Evolutionary conservation across 2,888 invertebrate species (phyloP).

Genomic region (Epiperipatus broadwayi): DNA sequence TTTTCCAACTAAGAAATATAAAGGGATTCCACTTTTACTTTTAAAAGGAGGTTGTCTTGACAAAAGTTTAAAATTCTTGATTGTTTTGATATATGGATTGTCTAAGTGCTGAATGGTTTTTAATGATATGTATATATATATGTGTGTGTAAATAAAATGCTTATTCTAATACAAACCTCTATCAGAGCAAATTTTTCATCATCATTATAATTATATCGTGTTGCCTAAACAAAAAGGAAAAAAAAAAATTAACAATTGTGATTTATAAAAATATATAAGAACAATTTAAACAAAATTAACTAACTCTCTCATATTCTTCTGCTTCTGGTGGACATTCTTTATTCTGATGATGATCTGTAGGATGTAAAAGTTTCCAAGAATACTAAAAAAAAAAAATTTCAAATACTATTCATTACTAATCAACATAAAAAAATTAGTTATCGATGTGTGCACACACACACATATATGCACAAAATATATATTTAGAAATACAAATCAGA

Average conservation of each 20-base stretch:
- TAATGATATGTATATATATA: no score
- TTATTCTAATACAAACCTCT: conserved; percentile 46
- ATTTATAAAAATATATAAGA: not conserved
- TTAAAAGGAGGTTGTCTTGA: no score
- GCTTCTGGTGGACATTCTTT: conserved; percentile 84
- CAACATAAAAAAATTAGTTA: conserved; percentile 1
- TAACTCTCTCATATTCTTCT: conserved; percentile 86
- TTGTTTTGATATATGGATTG: no score
- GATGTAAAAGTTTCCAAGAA: conserved; percentile 94
- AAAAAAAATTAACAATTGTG: conserved; percentile 8
- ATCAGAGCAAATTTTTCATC: conserved; percentile 95
- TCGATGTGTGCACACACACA: conserved; percentile 6
- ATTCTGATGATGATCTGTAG: conserved; percentile 89
- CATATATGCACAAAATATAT: conserved; percentile 1
- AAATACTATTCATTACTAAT: no score
- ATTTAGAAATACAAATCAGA: not conserved
- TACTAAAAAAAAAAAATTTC: conserved; percentile 40
- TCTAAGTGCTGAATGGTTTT: no score
- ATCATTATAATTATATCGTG: conserved; percentile 87
- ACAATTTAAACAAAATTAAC: conserved; percentile 16
- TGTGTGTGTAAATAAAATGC: no score
- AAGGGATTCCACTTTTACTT: no score
- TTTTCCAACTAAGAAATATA: no score
- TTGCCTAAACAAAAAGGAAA: conserved; percentile 41
- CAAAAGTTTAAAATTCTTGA: no score